Conservation (phyloP, 2,888 invertebrate genomes). For the Patella caerulea region DNA sequence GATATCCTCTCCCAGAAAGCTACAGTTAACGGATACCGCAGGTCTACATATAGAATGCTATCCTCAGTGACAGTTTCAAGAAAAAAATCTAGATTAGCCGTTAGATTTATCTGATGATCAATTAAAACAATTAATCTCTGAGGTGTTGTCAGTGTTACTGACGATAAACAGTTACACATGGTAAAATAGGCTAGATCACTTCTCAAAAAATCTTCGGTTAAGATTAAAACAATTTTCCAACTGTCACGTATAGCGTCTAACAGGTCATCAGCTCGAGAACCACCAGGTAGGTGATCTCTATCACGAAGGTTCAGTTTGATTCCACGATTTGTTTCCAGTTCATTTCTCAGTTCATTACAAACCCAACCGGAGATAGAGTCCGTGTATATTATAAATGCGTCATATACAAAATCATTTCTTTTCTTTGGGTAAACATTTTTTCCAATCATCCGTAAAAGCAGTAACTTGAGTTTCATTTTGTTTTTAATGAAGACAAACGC, state of each 20-base stretch:
- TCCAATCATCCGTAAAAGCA: neutral
- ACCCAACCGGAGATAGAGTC: neutral
- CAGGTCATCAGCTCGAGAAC: neutral
- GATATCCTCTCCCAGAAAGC: neutral
- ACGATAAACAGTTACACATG: constrained; percentile 1
- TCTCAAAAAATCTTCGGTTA: neutral
- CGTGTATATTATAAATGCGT: neutral
- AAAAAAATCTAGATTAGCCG: neutral
- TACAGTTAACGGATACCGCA: neutral
- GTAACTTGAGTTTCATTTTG: neutral
- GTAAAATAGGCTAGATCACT: neutral
- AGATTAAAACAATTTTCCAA: neutral
- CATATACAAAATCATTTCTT: neutral
- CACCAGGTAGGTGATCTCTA: neutral
- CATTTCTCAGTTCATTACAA: neutral
- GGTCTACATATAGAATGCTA: neutral
- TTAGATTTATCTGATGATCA: neutral
- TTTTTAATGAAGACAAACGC: neutral
- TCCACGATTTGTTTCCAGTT: neutral
- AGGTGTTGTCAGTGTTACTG: neutral
- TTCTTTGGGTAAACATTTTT: neutral
- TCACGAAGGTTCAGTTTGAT: neutral
- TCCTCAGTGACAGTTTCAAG: neutral
- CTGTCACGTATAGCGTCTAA: neutral
- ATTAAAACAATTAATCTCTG: neutral